Evolutionary conservation across 1,140 invertebrate species (phyloP).

Genomic region (Conopomorpha cramerella): DNA sequence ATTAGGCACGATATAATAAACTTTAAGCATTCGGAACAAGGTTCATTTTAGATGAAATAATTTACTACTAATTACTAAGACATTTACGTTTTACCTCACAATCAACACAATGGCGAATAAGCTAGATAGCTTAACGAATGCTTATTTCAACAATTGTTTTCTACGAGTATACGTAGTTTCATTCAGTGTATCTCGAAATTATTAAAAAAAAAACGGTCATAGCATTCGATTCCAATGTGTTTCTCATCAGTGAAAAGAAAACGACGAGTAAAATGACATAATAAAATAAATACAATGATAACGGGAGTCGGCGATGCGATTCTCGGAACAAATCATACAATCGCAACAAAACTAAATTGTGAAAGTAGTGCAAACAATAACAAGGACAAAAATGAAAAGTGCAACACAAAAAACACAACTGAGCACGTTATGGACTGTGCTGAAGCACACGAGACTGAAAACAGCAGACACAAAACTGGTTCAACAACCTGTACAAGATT

Average conservation of each 20-base stretch:
- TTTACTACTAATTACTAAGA: too few species aligned
- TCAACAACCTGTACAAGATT: too few species aligned
- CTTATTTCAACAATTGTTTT: too few species aligned
- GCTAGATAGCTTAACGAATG: too few species aligned
- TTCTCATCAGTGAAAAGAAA: neutral
- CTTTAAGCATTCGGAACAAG: too few species aligned
- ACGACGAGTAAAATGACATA: neutral
- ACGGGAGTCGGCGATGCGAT: neutral
- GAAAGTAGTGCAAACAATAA: neutral
- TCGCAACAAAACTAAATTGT: neutral
- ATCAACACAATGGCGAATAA: too few species aligned
- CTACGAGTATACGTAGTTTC: too few species aligned
- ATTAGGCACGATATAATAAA: too few species aligned
- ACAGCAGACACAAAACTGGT: constrained; percentile 3
- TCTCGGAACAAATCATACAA: neutral
- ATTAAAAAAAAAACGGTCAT: too few species aligned
- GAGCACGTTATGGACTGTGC: constrained; percentile 38
- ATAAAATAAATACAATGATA: neutral
- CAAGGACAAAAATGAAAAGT: constrained; percentile 3
- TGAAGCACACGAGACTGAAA: constrained; percentile 48
- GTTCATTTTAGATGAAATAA: too few species aligned
- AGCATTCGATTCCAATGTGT: neutral
- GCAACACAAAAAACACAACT: constrained; percentile 15
- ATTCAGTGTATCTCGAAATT: too few species aligned
- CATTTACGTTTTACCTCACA: too few species aligned